These are phyloP conservation scores for Trachelus troglodyta DNA, from an alignment of 2,888 invertebrate species.

Conservation along the genomic window DNA sequence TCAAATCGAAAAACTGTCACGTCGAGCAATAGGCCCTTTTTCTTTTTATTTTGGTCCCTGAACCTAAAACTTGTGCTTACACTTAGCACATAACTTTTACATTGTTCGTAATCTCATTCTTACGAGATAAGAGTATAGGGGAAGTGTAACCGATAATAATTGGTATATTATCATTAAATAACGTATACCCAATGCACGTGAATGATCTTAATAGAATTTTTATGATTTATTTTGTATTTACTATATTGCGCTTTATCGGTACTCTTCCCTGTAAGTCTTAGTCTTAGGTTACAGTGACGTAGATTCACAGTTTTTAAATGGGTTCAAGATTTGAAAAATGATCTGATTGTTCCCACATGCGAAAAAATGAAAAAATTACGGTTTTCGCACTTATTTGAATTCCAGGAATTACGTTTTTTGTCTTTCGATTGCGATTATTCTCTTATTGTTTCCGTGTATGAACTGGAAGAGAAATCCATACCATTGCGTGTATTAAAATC, in stretches of 20 bases:
- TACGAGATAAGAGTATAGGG: neutral
- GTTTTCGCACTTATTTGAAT: neutral
- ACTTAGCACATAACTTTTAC: constrained; percentile 26
- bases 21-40: constrained; percentile 15
- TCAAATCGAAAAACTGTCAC: neutral
- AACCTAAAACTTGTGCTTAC: constrained; percentile 48
- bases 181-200: neutral
- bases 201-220: neutral
- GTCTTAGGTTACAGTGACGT: constrained; percentile 7
- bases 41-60: constrained; percentile 46
- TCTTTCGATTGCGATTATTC: too few relatives aligned
- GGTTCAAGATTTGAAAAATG: neutral
- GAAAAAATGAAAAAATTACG: neutral
- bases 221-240: neutral
- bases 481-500: neutral
- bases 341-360: neutral
- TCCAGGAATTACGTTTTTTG: neutral
- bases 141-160: neutral
- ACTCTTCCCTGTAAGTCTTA: constrained; percentile 7
- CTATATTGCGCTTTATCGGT: neutral
- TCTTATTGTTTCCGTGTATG: neutral
- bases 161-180: constrained; percentile 1
- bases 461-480: neutral
- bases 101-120: constrained; percentile 4
- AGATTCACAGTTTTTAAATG: neutral